Evolutionary conservation across 2,113 vertebrate species (phyloP), one percentile per base, ranked within the genome.

Genomic region (Euleptes europaea): DNA sequence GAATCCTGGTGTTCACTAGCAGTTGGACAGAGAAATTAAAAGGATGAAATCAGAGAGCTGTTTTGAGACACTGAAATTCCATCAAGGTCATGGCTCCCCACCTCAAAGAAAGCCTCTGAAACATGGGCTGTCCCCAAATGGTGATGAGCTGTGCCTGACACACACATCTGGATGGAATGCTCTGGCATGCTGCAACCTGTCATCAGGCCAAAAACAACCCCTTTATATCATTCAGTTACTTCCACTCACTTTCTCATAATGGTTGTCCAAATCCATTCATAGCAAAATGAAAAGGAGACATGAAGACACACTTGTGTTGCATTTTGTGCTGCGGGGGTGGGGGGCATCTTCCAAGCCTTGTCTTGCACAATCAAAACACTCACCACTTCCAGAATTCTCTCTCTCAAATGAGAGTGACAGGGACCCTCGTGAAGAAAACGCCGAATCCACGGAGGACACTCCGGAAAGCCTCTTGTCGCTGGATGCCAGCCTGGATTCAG

Each of bases 361-460:
- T 21, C 75, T 26, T 26, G 76, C 78, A 66, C 9, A 44, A 33
- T 79, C 44, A 81, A 84, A 69, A 15, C 1, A 40, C 95, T 96
- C 94, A 98, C 97, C 97, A n/a, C 89, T 96, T 1, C 94, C 93
- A 3, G 97, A 97, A 92, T 95, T 97, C 89, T 99, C 99, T 79
- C 97, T 97, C 91, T 99, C 99, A 81, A 99, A 99, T 1, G 98
- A 99, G 83, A 99, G 93, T 0, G 98, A 98, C 91, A 99, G 96
- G 0, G 99, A 99, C 74, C 98, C 99, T 85, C 99, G 97, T 40
- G 99, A 99, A 28, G 99, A 99, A 92, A 99, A 99, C 80, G 99
- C 99, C 0, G 99, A 99, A 92, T 99, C 99, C 33, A 99, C 98
- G 0, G 98, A 99, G 2, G 98, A 99, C 94, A 99, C 97, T 28